These are phyloP conservation scores for Anguilla pacifica DNA, from an alignment of 2,797 vertebrate species.

Conservation along the genomic window DNA sequence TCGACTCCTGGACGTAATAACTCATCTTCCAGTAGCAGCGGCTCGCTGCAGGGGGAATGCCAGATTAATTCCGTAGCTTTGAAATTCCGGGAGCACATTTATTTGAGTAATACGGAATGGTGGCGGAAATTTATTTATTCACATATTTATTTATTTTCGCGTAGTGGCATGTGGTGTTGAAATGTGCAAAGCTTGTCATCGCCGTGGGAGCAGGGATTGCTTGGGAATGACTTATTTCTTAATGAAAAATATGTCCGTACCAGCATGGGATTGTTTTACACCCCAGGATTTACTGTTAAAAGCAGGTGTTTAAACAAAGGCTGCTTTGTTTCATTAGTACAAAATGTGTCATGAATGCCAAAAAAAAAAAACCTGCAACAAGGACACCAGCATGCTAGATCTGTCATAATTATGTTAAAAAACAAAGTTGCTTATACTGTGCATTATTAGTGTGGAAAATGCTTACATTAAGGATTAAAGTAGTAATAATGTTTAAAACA, in stretches of 20 bases:
- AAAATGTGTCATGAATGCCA: constrained; percentile 33
- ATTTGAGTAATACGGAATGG: constrained; percentile 38
- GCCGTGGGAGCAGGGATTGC: neutral
- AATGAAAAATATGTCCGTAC: constrained; percentile 15
- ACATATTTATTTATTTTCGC: constrained; percentile 28
- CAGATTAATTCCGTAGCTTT: constrained; percentile 37
- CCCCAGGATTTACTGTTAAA: constrained; percentile 6
- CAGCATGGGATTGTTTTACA: neutral
- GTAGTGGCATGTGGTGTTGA: constrained; percentile 30
- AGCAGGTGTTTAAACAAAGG: constrained; percentile 25
- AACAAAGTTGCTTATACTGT: constrained; percentile 73
- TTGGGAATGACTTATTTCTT: constrained; percentile 1
- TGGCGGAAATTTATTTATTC: constrained; percentile 28
- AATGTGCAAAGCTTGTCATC: constrained; percentile 29
- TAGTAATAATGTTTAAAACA: constrained; percentile 73
- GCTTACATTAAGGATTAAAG: constrained; percentile 73
- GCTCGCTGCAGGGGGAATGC: constrained; percentile 14
- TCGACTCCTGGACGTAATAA: neutral
- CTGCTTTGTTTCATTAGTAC: constrained; percentile 31
- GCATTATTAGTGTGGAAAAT: constrained; percentile 76
- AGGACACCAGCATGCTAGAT: constrained; percentile 58
- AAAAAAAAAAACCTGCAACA: constrained; percentile 39
- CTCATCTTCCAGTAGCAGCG: constrained; percentile 9
- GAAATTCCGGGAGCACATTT: constrained; percentile 34
- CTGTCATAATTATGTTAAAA: constrained; percentile 71